Conservation (phyloP, 2,888 invertebrate species). For the Horisme vitalbata region DNA sequence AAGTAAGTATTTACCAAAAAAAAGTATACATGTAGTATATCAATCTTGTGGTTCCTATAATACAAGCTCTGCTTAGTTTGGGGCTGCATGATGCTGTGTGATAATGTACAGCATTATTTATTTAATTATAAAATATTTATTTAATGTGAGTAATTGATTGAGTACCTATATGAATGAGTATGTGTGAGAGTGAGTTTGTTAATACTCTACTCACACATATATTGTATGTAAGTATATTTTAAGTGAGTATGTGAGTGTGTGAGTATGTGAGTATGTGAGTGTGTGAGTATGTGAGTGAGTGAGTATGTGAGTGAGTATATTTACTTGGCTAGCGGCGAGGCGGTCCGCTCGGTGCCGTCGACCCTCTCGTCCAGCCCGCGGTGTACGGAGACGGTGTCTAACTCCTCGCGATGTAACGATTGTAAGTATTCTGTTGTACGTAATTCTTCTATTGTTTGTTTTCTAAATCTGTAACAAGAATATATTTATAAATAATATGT, state of each 20-base stretch:
- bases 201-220: too few relatives aligned
- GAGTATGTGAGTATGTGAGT: background rate
- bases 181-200: too few relatives aligned
- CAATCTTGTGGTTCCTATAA: too few relatives aligned
- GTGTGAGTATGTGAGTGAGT: background rate
- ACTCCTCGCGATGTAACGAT: constrained; percentile 80
- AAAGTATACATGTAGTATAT: too few relatives aligned
- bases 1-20: too few relatives aligned
- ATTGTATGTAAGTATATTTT: too few relatives aligned
- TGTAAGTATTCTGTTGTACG: constrained; percentile 89
- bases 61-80: too few relatives aligned
- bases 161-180: too few relatives aligned
- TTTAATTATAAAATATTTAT: too few relatives aligned
- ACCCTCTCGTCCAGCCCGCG: constrained; percentile 86
- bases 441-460: constrained; percentile 88
- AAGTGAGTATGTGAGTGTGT: background rate
- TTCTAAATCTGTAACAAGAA: constrained; percentile 83
- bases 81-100: too few relatives aligned
- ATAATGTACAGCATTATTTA: too few relatives aligned
- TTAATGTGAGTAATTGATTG: too few relatives aligned
- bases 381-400: constrained; percentile 90
- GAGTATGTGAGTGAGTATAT: constrained; percentile 21
- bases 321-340: constrained; percentile 67
- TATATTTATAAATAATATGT: background rate
- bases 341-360: constrained; percentile 45